Conservation (phyloP, 2,113 vertebrate genomes). For the Forbesichthys agassizii region DNA sequence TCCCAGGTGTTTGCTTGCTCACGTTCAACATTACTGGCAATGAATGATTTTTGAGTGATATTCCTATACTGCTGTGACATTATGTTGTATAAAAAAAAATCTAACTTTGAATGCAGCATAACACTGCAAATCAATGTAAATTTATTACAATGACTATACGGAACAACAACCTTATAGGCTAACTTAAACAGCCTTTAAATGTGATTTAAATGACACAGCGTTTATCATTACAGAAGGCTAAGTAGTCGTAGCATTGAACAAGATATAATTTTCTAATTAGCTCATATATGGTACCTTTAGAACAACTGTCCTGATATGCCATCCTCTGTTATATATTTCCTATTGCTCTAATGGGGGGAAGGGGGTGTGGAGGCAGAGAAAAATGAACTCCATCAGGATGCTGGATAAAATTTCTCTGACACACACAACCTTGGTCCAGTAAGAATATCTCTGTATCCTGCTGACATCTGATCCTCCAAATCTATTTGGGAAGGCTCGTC, state of each 20-base stretch:
- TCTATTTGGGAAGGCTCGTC: conserved; percentile 77
- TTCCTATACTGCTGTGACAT: conserved; percentile 30
- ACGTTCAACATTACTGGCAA: conserved; percentile 38
- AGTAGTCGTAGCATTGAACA: background rate
- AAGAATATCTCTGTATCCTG: conserved; percentile 79
- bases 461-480: conserved; percentile 78
- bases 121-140: background rate
- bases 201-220: background rate
- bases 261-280: conserved; percentile 8
- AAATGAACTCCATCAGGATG: conserved; percentile 78
- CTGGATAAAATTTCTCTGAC: conserved; percentile 81
- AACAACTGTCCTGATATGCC: conserved; percentile 61
- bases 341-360: conserved; percentile 52
- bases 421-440: conserved; percentile 75
- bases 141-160: background rate
- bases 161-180: background rate
- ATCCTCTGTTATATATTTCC: conserved; percentile 64
- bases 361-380: conserved; percentile 57
- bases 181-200: background rate
- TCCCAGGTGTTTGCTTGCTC: conserved; percentile 62
- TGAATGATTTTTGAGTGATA: conserved; percentile 44
- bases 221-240: background rate
- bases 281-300: conserved; percentile 28
- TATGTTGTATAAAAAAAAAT: conserved; percentile 6
- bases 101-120: no score